phyloP scores from a whole-genome alignment of 2,797 vertebrate genomes.

The Luscinia megarhynchos region DNA sequence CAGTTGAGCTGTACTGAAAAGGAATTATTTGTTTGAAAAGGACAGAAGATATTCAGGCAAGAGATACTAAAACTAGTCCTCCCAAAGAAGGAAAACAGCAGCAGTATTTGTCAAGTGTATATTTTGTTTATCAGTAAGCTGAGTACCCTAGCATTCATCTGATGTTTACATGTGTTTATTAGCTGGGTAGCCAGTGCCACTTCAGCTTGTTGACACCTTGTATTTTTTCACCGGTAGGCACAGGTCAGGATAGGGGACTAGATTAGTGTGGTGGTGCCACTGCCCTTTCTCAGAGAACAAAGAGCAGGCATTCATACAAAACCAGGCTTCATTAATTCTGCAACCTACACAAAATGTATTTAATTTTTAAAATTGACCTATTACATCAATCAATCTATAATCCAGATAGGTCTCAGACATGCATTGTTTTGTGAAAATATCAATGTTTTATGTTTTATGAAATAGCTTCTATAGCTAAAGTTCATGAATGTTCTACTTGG shows the following conservation, averaged over 20 bases:
- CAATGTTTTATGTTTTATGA: background rate
- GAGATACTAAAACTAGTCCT: background rate
- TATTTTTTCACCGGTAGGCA: background rate
- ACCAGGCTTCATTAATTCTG: background rate
- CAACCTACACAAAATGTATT: background rate
- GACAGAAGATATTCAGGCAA: background rate
- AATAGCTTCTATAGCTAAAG: background rate
- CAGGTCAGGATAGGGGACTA: background rate
- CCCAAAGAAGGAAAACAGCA: background rate
- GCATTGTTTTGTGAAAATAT: background rate
- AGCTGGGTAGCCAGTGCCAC: accelerated
- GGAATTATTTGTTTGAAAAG: background rate
- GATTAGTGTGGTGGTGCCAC: background rate
- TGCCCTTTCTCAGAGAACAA: background rate
- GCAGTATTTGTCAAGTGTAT: background rate
- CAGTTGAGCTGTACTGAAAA: background rate
- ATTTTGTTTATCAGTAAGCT: background rate
- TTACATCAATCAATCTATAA: background rate
- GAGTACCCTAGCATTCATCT: background rate
- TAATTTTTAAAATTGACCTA: background rate
- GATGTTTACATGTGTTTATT: background rate
- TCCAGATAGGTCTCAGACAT: background rate
- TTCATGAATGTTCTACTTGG: background rate
- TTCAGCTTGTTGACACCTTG: background rate
- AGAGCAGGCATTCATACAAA: background rate